These are phyloP conservation scores for Corydoras sp. DNA, from an alignment of 2,113 vertebrate genomes.

Conservation along the genomic window DNA sequence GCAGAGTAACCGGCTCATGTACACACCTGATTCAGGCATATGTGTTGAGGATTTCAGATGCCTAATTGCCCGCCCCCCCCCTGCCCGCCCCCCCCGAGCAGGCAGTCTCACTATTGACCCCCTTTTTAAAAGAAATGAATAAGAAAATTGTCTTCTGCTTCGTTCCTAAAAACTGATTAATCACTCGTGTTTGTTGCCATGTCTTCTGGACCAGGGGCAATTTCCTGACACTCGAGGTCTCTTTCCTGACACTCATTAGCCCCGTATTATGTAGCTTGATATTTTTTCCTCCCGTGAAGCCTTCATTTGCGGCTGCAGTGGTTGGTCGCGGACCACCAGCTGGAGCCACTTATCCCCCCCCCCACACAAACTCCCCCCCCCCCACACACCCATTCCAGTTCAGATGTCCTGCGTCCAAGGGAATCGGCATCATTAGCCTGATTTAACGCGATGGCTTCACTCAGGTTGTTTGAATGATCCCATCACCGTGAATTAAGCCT, in stretches of 20 bases:
- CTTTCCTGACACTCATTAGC: conserved; percentile 75
- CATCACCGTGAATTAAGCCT: conserved; percentile 29
- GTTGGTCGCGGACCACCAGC: conserved; percentile 69
- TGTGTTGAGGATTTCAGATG: conserved; percentile 22
- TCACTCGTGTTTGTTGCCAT: conserved; percentile 60
- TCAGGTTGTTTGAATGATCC: conserved; percentile 42
- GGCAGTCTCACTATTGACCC: conserved; percentile 10
- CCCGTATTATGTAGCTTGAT: conserved; percentile 69
- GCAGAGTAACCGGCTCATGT: neutral
- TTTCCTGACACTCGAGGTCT: conserved; percentile 72
- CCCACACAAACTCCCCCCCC: too few species aligned
- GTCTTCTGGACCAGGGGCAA: conserved; percentile 62
- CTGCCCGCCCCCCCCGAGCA: too few species aligned
- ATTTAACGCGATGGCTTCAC: conserved; percentile 37
- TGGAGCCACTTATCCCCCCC: conserved; percentile 70
- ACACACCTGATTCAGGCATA: too few species aligned
- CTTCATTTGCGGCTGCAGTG: conserved; percentile 63
- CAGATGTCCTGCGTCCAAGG: conserved; percentile 53
- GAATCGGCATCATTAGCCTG: conserved; percentile 43
- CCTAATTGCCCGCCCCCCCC: conserved; percentile 8
- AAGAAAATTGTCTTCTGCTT: conserved; percentile 25
- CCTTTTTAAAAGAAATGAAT: conserved; percentile 25
- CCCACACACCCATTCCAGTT: too few species aligned
- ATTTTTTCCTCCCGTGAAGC: conserved; percentile 65
- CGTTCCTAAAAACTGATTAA: conserved; percentile 46